Evolutionary conservation across 2,113 vertebrate species (phyloP).

Genomic region (Dendrocopos noguchii): DNA sequence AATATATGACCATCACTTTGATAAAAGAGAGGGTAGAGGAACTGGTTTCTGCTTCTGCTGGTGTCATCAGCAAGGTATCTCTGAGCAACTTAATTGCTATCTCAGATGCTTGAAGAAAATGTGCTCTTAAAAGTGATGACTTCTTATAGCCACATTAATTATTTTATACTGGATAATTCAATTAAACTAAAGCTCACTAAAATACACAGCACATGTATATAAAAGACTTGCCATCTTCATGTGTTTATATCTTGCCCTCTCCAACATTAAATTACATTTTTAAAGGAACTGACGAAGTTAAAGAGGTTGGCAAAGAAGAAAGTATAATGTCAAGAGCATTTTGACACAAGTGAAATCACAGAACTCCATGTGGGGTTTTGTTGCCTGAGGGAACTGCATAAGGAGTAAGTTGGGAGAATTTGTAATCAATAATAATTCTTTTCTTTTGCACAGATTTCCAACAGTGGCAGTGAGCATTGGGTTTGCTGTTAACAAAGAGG

Average conservation of each 20-base stretch:
- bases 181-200: neutral
- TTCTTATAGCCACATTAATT: neutral
- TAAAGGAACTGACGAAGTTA: neutral
- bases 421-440: neutral
- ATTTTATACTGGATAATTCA: neutral
- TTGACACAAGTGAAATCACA: neutral
- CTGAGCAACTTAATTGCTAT: neutral
- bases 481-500: slow-evolving; percentile 88
- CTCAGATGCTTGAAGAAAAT: neutral
- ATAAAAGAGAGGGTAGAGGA: neutral
- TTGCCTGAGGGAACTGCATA: neutral
- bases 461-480: slow-evolving; percentile 91
- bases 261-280: neutral
- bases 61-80: neutral
- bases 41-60: neutral
- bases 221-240: neutral
- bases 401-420: neutral
- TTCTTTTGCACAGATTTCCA: slow-evolving; percentile 77
- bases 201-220: neutral
- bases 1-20: neutral
- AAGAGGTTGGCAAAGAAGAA: neutral
- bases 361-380: neutral
- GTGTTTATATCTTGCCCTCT: neutral
- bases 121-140: neutral
- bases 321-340: neutral